These are phyloP conservation scores for Sterrhoptilus dennistouni DNA, from an alignment of 2,113 vertebrate species.

Conservation along the genomic window DNA sequence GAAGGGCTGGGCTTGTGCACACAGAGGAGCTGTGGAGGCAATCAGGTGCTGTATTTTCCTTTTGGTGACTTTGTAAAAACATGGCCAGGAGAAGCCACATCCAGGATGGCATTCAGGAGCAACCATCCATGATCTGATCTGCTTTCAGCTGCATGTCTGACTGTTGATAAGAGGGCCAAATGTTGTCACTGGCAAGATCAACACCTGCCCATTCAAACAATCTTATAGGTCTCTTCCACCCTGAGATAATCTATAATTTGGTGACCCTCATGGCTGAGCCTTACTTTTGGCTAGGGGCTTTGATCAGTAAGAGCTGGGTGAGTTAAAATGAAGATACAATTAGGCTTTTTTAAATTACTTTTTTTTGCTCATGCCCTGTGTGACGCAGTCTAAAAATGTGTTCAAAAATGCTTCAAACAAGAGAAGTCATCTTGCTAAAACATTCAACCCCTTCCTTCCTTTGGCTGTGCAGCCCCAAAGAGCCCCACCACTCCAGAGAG, in stretches of 20 bases:
- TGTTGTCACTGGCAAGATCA: background rate
- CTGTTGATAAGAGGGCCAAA: background rate
- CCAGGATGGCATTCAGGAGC: background rate
- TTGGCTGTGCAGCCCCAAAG: background rate
- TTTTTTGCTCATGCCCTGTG: background rate
- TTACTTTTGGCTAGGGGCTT: background rate
- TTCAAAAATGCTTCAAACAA: background rate
- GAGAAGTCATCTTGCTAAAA: background rate
- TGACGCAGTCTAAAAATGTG: fast-evolving
- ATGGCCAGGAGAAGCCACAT: background rate
- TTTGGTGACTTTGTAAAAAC: background rate
- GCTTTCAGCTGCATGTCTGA: background rate
- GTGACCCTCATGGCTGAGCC: background rate
- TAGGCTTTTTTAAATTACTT: no score
- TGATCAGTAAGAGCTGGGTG: background rate
- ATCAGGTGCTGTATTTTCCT: background rate
- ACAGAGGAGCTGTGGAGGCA: background rate
- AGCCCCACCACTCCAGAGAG: background rate
- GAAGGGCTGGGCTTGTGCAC: background rate
- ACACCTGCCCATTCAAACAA: background rate
- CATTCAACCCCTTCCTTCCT: background rate
- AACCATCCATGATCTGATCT: background rate
- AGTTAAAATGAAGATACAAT: background rate
- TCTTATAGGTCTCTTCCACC: background rate
- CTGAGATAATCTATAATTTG: background rate